Conservation (phyloP, 2,113 vertebrate species). For the Oostethus manadensis region DNA sequence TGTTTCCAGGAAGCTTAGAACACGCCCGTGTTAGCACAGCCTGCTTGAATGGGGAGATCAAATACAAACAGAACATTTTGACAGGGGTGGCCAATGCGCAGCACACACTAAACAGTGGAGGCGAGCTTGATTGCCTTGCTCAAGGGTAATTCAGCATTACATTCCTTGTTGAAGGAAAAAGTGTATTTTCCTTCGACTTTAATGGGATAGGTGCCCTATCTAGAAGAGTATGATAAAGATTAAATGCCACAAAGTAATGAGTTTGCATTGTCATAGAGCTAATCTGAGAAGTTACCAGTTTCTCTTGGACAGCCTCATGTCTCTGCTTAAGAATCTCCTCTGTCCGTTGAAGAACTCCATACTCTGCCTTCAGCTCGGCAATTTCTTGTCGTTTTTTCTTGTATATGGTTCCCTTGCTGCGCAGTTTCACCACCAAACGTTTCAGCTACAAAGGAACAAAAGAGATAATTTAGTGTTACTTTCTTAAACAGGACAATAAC, state of each 20-base stretch:
- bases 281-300: constrained; percentile 77
- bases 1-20: constrained; percentile 69
- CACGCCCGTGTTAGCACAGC: constrained; percentile 48
- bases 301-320: constrained; percentile 79
- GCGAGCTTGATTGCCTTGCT: neutral
- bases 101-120: neutral
- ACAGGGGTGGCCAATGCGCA: neutral
- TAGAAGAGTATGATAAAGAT: neutral
- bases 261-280: neutral
- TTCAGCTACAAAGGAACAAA: constrained; percentile 77
- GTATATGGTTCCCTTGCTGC: constrained; percentile 82
- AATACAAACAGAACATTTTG: constrained; percentile 34
- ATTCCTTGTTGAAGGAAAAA: neutral
- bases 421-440: constrained; percentile 83
- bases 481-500: neutral
- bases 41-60: constrained; percentile 35
- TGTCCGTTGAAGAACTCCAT: constrained; percentile 87
- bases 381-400: constrained; percentile 89
- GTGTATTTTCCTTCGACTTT: neutral
- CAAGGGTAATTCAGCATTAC: neutral
- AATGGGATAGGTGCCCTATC: neutral
- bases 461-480: neutral
- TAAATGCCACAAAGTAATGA: neutral
- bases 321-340: constrained; percentile 86
- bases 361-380: constrained; percentile 82